Evolutionary conservation across 1,140 invertebrate genomes (phyloP).

Genomic region (Sitophilus oryzae): DNA sequence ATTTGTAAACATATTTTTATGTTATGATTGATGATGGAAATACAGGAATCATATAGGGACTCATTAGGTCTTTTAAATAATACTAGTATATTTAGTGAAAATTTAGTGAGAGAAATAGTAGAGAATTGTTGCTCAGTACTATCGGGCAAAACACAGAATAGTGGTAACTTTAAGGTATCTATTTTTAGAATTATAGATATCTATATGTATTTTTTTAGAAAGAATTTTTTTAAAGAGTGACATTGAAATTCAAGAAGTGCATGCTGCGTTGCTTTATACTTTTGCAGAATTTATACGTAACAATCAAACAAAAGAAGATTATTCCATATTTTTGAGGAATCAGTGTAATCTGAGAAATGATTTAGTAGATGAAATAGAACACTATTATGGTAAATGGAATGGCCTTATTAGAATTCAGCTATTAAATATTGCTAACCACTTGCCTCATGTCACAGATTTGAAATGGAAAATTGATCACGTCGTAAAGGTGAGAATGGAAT

Average conservation of each 20-base stretch:
- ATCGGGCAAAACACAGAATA: slow-evolving; percentile 33
- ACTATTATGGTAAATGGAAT: slow-evolving; percentile 42
- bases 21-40: slow-evolving; percentile 17
- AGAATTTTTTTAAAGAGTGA: not conserved
- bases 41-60: slow-evolving; percentile 23
- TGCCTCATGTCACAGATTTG: slow-evolving; percentile 58
- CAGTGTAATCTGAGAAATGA: slow-evolving; percentile 34
- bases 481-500: slow-evolving; percentile 50
- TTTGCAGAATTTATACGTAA: slow-evolving; percentile 45
- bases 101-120: slow-evolving; percentile 41
- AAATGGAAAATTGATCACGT: slow-evolving; percentile 59
- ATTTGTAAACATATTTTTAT: not conserved
- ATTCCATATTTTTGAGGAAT: slow-evolving; percentile 37
- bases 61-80: slow-evolving; percentile 36
- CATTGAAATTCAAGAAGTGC: slow-evolving; percentile 35
- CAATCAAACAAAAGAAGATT: slow-evolving; percentile 40
- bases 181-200: slow-evolving; percentile 3
- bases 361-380: slow-evolving; percentile 40
- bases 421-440: slow-evolving; percentile 46
- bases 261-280: slow-evolving; percentile 43
- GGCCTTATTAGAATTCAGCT: slow-evolving; percentile 42
- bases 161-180: slow-evolving; percentile 36
- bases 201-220: slow-evolving; percentile 20
- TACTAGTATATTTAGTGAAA: slow-evolving; percentile 38
- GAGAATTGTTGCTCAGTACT: slow-evolving; percentile 38